Percentiles rank a stretch among this genome's conserved stretches.
Conservation (phyloP, 2,888 invertebrate species). For the Marronus borbonicus region DNA sequence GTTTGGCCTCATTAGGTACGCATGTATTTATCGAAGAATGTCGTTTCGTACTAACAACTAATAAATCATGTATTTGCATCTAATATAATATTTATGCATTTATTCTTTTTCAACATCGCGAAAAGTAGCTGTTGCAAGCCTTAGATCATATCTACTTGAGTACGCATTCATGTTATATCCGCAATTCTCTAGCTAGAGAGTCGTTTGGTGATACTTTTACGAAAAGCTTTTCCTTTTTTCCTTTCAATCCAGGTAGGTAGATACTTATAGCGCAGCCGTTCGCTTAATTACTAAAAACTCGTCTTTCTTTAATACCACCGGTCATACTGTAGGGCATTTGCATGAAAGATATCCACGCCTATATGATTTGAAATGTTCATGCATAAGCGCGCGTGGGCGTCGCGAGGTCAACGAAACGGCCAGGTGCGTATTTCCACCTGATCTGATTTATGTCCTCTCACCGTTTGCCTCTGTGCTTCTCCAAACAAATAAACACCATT, state of each 20-base stretch:
- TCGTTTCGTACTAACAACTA: too few species aligned
- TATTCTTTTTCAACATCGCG: too few species aligned
- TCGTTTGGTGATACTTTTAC: too few species aligned
- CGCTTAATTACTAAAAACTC: slow-evolving; percentile 42
- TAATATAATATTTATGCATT: too few species aligned
- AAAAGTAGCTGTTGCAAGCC: too few species aligned
- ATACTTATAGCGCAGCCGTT: neutral
- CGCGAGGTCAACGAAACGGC: slow-evolving; percentile 58
- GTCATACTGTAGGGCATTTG: slow-evolving; percentile 48
- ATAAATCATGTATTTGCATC: too few species aligned
- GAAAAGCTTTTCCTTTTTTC: too few species aligned
- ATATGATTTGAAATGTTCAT: slow-evolving; percentile 58
- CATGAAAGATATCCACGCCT: slow-evolving; percentile 56
- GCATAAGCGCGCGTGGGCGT: slow-evolving; percentile 55
- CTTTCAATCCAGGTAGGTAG: neutral
- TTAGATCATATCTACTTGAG: too few species aligned
- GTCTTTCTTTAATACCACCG: neutral
- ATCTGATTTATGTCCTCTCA: slow-evolving; percentile 55
- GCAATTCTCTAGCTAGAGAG: too few species aligned
- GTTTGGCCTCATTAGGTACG: too few species aligned
- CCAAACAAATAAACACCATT: slow-evolving; percentile 47
- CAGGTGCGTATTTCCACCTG: slow-evolving; percentile 58
- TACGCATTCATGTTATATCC: too few species aligned
- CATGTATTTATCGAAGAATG: too few species aligned
- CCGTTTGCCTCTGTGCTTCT: slow-evolving; percentile 41